Evolutionary conservation across 1,140 invertebrate species (phyloP).

Genomic region (Maniola jurtina): DNA sequence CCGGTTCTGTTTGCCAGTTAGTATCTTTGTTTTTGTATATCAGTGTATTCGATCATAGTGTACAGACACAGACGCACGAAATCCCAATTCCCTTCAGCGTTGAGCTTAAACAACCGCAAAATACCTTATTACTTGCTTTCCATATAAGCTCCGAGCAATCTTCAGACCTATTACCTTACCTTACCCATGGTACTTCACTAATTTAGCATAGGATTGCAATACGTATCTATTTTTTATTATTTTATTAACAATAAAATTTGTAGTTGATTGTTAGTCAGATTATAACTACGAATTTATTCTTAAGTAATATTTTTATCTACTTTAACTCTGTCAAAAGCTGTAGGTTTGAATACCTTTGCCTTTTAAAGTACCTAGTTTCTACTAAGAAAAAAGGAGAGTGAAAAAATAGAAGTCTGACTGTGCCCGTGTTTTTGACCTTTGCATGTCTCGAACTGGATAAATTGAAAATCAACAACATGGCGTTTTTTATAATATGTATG

Average conservation of each 20-base stretch:
- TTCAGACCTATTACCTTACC: slow-evolving; percentile 59
- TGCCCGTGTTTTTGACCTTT: too few species aligned
- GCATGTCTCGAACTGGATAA: too few species aligned
- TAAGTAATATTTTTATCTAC: too few species aligned
- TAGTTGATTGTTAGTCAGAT: neutral
- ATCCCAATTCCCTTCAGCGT: slow-evolving; percentile 69
- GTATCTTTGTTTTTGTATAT: neutral
- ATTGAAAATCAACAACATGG: too few species aligned
- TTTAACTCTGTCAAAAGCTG: slow-evolving; percentile 27
- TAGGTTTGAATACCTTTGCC: slow-evolving; percentile 36
- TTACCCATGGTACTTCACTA: slow-evolving; percentile 60
- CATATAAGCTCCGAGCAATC: slow-evolving; percentile 73
- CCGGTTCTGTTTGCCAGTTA: neutral
- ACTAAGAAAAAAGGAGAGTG: neutral
- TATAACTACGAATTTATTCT: neutral
- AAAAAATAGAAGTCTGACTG: neutral
- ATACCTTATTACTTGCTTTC: slow-evolving; percentile 74
- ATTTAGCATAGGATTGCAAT: slow-evolving; percentile 47
- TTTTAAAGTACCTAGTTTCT: neutral
- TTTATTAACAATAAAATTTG: neutral
- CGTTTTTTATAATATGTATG: too few species aligned
- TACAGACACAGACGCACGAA: slow-evolving; percentile 61
- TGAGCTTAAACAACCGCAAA: slow-evolving; percentile 76
- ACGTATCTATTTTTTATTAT: slow-evolving; percentile 5
- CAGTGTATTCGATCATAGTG: slow-evolving; percentile 44